These are phyloP conservation scores for Diorhabda elongata DNA, from an alignment of 1,140 invertebrate species.

Conservation along the genomic window DNA sequence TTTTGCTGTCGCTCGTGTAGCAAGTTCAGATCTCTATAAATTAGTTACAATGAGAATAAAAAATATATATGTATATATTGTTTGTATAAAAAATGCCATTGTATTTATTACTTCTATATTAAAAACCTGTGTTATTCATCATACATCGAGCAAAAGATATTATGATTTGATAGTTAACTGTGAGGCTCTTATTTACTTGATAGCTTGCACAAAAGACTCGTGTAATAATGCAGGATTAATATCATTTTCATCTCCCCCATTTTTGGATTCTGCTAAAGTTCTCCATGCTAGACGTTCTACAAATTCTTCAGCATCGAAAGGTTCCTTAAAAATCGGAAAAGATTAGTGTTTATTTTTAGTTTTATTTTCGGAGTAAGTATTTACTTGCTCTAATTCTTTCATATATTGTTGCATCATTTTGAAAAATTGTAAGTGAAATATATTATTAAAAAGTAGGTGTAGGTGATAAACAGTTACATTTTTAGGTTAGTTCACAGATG, in stretches of 20 bases:
- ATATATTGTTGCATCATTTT: constrained; percentile 82
- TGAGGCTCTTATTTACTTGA: constrained; percentile 56
- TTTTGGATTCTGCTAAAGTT: constrained; percentile 74
- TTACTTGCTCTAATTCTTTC: constrained; percentile 74
- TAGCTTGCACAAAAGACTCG: constrained; percentile 88
- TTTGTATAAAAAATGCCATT: not conserved
- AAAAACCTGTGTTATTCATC: too few relatives aligned
- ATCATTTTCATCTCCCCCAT: constrained; percentile 57
- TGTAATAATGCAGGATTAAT: constrained; percentile 79
- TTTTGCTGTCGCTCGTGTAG: constrained; percentile 81
- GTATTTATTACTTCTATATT: too few relatives aligned
- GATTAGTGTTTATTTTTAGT: not conserved
- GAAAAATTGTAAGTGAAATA: constrained; percentile 9
- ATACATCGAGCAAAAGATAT: too few relatives aligned
- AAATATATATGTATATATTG: not conserved
- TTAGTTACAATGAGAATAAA: constrained; percentile 9
- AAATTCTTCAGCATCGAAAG: constrained; percentile 96
- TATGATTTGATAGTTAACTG: too few relatives aligned
- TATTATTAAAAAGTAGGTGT: too few relatives aligned
- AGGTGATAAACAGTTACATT: too few relatives aligned
- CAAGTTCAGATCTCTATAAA: constrained; percentile 62
- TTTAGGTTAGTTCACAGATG: too few relatives aligned
- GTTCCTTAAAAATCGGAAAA: constrained; percentile 59
- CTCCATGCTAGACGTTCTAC: constrained; percentile 94
- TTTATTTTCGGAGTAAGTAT: constrained; percentile 13